Conservation (phyloP, 2,113 vertebrate species). For the Engystomops pustulosus region DNA sequence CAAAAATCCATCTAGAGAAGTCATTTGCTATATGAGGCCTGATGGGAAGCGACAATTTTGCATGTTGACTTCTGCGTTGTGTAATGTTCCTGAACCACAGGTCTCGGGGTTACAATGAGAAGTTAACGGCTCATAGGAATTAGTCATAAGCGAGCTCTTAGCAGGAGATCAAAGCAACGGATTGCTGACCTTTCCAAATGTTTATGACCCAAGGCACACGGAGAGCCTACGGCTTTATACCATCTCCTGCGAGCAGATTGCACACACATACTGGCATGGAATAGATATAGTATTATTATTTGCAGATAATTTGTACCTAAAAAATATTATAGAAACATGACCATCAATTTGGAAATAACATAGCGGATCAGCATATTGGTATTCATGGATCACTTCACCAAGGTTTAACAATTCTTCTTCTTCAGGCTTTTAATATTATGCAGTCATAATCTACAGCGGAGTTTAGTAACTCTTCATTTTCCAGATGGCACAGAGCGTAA, state of each 20-base stretch:
- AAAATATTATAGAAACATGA: conserved; percentile 3
- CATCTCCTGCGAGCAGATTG: conserved; percentile 1
- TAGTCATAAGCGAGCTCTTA: conserved; percentile 29
- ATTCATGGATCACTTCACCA: conserved; percentile 9
- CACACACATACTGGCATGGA: background rate
- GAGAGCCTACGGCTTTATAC: background rate
- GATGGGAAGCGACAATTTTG: background rate
- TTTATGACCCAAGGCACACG: background rate
- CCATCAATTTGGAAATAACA: background rate
- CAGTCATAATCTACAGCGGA: background rate
- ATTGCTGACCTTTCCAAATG: conserved; percentile 35
- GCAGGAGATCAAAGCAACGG: conserved; percentile 2
- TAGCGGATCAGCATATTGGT: background rate
- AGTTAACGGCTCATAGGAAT: conserved; percentile 34
- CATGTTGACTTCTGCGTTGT: background rate
- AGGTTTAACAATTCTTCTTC: background rate
- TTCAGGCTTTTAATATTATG: conserved; percentile 12
- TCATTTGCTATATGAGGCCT: background rate
- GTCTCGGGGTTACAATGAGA: conserved; percentile 10
- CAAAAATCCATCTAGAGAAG: background rate
- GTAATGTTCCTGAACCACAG: background rate
- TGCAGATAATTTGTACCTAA: background rate
- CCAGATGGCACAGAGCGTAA: background rate
- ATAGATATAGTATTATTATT: background rate
- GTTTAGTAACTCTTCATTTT: background rate